Percentiles rank a stretch among this genome's conserved stretches.
Evolutionary conservation across 2,797 vertebrate species (phyloP).

Genomic region (Notoglanidium macrostoma): DNA sequence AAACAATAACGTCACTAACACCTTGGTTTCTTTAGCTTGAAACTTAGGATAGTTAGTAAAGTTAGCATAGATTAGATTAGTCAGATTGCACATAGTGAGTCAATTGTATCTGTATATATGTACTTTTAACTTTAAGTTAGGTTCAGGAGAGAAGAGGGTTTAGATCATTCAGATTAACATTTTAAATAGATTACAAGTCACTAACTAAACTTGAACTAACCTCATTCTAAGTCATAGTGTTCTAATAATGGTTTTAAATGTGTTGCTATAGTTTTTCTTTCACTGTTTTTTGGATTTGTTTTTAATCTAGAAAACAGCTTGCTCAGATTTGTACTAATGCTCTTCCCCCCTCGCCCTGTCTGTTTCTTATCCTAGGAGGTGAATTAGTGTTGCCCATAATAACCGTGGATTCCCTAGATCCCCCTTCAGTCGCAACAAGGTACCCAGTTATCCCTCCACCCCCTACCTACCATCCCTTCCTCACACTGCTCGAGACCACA

Average conservation of each 20-base stretch:
- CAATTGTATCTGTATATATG: constrained; percentile 28
- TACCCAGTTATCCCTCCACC: constrained; percentile 89
- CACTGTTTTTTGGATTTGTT: constrained; percentile 57
- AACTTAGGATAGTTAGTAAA: constrained; percentile 18
- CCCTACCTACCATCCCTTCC: constrained; percentile 87
- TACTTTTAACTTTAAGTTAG: constrained; percentile 17
- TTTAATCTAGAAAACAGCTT: constrained; percentile 16
- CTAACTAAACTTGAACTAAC: constrained; percentile 72
- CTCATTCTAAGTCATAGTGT: constrained; percentile 73
- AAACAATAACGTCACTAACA: constrained; percentile 33
- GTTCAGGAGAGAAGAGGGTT: not conserved
- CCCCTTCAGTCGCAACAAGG: constrained; percentile 88
- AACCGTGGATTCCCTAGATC: constrained; percentile 92
- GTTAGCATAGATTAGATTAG: constrained; percentile 4
- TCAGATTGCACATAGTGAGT: not conserved
- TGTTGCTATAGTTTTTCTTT: constrained; percentile 70
- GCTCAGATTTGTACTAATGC: constrained; percentile 63
- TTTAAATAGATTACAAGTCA: constrained; percentile 68
- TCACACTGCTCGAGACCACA: constrained; percentile 87
- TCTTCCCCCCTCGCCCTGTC: constrained; percentile 65
- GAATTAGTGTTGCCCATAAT: constrained; percentile 96
- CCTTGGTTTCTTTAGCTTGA: constrained; percentile 20
- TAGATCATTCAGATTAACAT: constrained; percentile 43
- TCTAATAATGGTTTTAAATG: constrained; percentile 69
- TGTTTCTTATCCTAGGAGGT: constrained; percentile 89